These are phyloP conservation scores for Scaptomyza reducta DNA, from an alignment of 2,888 invertebrate species.

Conservation along the genomic window DNA sequence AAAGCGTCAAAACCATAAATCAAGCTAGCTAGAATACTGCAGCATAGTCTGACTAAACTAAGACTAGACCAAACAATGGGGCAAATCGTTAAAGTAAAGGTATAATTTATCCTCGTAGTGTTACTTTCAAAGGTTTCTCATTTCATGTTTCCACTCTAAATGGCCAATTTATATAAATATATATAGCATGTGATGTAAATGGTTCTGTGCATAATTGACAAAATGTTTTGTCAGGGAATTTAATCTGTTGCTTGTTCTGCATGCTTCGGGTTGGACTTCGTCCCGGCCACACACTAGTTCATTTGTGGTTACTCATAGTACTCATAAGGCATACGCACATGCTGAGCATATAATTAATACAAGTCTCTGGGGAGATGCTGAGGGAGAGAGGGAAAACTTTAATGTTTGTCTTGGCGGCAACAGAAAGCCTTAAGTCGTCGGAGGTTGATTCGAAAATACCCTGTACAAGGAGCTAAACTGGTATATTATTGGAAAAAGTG, in stretches of 20 bases:
- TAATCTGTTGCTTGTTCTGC: background rate
- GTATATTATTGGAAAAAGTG: too few relatives aligned
- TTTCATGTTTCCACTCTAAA: too few relatives aligned
- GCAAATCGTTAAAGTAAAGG: background rate
- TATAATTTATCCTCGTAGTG: too few relatives aligned
- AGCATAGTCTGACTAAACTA: background rate
- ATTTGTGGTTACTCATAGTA: background rate
- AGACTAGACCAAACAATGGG: background rate
- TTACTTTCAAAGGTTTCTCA: too few relatives aligned
- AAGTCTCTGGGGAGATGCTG: background rate
- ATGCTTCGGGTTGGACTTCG: background rate
- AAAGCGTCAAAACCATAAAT: constrained; percentile 35
- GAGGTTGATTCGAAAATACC: background rate
- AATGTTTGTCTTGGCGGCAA: constrained; percentile 15
- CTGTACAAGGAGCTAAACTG: background rate
- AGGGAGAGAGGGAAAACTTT: background rate
- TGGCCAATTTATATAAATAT: too few relatives aligned
- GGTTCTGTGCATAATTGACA: background rate
- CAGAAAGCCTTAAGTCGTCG: too few relatives aligned
- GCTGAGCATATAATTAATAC: constrained; percentile 11
- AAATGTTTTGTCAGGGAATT: background rate
- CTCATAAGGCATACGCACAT: background rate
- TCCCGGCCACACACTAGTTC: background rate
- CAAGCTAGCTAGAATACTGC: constrained; percentile 1
- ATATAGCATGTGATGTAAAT: too few relatives aligned